Percentiles rank a stretch among this genome's conserved stretches.
phyloP scores from a whole-genome alignment of 2,888 invertebrate genomes.

The Marasmarcha lunaedactyla region DNA sequence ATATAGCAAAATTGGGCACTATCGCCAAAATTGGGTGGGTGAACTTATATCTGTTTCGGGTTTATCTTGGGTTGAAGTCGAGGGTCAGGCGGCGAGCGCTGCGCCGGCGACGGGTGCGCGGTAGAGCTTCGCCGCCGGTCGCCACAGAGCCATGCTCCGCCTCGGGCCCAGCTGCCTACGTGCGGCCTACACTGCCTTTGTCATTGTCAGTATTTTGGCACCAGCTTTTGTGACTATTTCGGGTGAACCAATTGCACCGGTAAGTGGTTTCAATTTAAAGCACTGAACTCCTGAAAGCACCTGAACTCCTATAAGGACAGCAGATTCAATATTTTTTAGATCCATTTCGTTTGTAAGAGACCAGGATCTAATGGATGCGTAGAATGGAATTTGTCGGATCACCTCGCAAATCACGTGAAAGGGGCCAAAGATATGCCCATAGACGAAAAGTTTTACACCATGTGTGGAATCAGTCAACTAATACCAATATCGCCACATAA shows the following conservation, averaged over 20 bases:
- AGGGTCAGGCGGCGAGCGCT: constrained; percentile 47
- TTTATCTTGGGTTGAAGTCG: constrained; percentile 46
- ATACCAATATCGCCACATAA: constrained; percentile 4
- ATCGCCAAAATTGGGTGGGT: constrained; percentile 62
- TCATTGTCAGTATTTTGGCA: constrained; percentile 8
- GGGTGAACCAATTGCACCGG: constrained; percentile 1
- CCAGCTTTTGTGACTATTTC: constrained; percentile 10
- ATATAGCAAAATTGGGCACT: constrained; percentile 36
- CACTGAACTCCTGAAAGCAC: too few species aligned
- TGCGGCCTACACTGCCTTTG: constrained; percentile 13
- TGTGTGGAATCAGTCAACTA: constrained; percentile 8
- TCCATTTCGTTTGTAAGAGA: constrained; percentile 30
- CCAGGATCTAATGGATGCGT: constrained; percentile 24
- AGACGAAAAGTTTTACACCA: background rate
- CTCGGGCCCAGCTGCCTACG: constrained; percentile 20
- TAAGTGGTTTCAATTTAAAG: background rate
- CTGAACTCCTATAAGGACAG: background rate
- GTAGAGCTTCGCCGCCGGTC: constrained; percentile 40
- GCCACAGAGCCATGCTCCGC: constrained; percentile 44
- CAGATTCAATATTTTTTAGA: constrained; percentile 22
- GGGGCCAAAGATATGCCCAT: background rate
- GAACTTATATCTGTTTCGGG: constrained; percentile 56
- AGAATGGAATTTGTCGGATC: background rate
- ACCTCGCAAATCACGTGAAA: background rate
- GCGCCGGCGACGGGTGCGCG: constrained; percentile 23